These are phyloP conservation scores for Pyralis farinalis DNA, from an alignment of 2,888 invertebrate genomes.

Conservation along the genomic window DNA sequence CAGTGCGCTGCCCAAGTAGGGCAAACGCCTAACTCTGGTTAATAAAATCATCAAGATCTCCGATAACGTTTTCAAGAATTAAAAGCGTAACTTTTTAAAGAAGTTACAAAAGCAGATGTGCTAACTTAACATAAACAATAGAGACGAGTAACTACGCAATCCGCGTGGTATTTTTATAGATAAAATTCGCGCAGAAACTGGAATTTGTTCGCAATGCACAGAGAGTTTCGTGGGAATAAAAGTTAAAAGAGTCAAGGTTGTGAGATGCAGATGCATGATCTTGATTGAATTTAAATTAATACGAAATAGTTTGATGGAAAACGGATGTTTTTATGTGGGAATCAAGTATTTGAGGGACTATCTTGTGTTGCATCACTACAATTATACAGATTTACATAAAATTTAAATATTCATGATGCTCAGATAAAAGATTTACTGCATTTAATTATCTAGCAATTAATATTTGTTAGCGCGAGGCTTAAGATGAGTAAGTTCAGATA, in stretches of 20 bases:
- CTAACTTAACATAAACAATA: slow-evolving; percentile 60
- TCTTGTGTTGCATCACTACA: background rate
- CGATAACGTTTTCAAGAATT: slow-evolving; percentile 37
- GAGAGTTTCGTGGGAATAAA: slow-evolving; percentile 52
- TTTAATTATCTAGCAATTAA: too few species aligned
- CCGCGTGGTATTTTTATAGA: slow-evolving; percentile 39
- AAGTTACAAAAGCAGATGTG: slow-evolving; percentile 54
- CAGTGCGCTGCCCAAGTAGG: slow-evolving; percentile 19
- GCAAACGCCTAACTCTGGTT: slow-evolving; percentile 29
- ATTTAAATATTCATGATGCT: background rate
- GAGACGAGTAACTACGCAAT: slow-evolving; percentile 43
- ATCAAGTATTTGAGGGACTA: slow-evolving; percentile 11
- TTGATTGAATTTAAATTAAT: slow-evolving; percentile 46
- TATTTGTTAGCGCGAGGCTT: too few species aligned
- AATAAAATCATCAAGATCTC: slow-evolving; percentile 58
- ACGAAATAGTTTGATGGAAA: slow-evolving; percentile 26
- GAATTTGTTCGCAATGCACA: slow-evolving; percentile 29
- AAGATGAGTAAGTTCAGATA: too few species aligned
- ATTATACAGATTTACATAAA: background rate
- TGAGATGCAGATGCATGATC: slow-evolving; percentile 30
- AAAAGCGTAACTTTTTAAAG: slow-evolving; percentile 44
- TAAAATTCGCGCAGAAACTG: slow-evolving; percentile 36
- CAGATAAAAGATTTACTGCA: background rate
- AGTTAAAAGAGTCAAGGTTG: slow-evolving; percentile 43
- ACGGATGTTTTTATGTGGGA: slow-evolving; percentile 21